A percentile compares a stretch with the other conserved stretches of the same genome.
These are phyloP conservation scores for Petrocephalus zakoni DNA, from an alignment of 2,113 vertebrate species.

Conservation along the genomic window DNA sequence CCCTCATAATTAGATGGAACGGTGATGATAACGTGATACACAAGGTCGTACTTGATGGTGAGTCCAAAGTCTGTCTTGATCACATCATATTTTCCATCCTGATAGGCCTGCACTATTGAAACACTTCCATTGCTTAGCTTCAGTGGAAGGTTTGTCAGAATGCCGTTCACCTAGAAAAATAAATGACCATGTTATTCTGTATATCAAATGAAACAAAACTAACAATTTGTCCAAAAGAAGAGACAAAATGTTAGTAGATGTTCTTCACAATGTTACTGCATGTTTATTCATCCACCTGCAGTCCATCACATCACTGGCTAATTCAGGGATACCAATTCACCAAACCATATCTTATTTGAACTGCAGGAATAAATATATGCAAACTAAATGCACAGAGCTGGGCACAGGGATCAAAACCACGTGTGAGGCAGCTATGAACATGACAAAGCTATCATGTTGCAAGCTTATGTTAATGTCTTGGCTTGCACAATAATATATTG, in stretches of 20 bases:
- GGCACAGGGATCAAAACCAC: background rate
- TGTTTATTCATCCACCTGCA: background rate
- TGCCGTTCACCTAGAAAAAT: conserved; percentile 34
- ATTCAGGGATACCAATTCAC: background rate
- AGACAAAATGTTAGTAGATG: background rate
- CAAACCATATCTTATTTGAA: background rate
- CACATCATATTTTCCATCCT: background rate
- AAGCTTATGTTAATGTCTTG: background rate
- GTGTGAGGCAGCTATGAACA: background rate
- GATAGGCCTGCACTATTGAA: conserved; percentile 23
- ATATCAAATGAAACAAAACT: background rate
- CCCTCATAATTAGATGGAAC: conserved; percentile 35
- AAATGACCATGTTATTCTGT: background rate
- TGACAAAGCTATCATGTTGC: background rate
- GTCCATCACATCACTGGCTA: background rate
- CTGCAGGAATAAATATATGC: background rate
- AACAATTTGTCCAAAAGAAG: background rate
- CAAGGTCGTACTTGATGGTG: conserved; percentile 30
- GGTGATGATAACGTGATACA: conserved; percentile 19
- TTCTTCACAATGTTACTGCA: background rate
- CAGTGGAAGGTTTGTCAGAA: conserved; percentile 9
- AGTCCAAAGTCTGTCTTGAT: conserved; percentile 34
- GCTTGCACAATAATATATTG: background rate
- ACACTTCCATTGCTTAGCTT: background rate
- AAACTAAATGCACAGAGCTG: background rate